Base-by-base conservation (phyloP, 2,113 vertebrate species). In the Corythoichthys intestinalis region DNA sequence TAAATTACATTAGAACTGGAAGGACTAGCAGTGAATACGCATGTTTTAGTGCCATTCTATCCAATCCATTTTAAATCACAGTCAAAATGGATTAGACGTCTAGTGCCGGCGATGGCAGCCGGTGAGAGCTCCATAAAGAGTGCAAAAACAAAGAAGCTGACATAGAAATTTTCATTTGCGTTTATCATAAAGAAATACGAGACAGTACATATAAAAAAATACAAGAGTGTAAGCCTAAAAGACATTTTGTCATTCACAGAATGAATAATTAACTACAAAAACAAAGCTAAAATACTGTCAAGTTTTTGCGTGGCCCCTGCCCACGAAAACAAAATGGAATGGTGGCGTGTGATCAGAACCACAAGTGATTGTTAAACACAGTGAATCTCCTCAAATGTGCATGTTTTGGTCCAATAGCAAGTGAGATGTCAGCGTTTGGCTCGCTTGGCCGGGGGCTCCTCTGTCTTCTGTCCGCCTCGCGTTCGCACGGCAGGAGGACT, bases 391-490 rank as follows among this genome's bases (percentile, higher is more conserved):
- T 7, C 46, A 47, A 47, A 28, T 28, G 20, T 28, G 20, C 20
- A 11, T 49, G 11, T 49, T 49, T 12, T 14, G 47, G 8, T 28
- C 8, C 9, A 28, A 58, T 58, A 14, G 34, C 49, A 63, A 69
- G 37, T 70, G 54, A 76, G 46, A 50, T 67, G 86, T 92, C 91
- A 96, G 86, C 95, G 95, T 70, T 97, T 98, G 10, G 90, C 73
- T 84, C 94, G 94, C 80, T 96, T 98, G 12, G 77, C 41, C 0
- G 93, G 90, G 0, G 76, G 83, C 66, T 98, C 95, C 50, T 96
- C 94, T 54, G 87, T 70, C 80, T 93, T 94, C 85, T 91, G 94
- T 77, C 92, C 94, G 66, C 93, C 93, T 66, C 95, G 92, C 1
- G 93, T 95, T 41, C 93, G 92, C 64, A 89, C 90, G 28, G 88